Percentiles rank a stretch among this genome's conserved stretches.
phyloP scores from a whole-genome alignment of 1,140 invertebrate genomes.

The Scylla paramamosain region DNA sequence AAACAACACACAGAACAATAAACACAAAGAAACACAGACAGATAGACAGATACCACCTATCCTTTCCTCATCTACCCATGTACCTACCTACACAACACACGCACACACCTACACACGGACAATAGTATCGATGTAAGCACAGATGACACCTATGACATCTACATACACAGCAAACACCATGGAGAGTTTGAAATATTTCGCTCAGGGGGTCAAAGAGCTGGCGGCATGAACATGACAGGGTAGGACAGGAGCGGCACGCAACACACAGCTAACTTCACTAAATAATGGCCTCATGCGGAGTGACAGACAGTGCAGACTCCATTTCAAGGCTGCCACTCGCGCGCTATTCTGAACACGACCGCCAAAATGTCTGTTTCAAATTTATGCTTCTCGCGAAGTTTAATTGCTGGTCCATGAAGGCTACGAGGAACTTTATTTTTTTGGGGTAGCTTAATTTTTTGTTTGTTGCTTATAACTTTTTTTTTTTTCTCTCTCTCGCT shows the following conservation, averaged over 20 bases:
- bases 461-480: not conserved
- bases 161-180: no score
- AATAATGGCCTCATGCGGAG: not conserved
- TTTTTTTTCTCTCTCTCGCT: not conserved
- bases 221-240: no score
- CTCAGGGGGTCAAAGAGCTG: no score
- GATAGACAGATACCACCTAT: no score
- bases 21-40: no score
- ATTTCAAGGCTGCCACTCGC: not conserved
- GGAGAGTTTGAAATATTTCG: no score
- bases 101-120: no score
- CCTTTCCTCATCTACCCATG: no score
- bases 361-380: not conserved
- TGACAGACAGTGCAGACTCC: not conserved
- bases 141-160: no score
- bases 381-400: not conserved
- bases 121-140: no score
- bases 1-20: no score
- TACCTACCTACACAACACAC: no score
- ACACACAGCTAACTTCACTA: not conserved
- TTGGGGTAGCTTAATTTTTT: not conserved
- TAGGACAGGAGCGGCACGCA: not conserved
- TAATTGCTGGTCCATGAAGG: not conserved
- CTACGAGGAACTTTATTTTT: not conserved
- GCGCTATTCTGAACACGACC: not conserved